Evolutionary conservation across 2,888 invertebrate genomes (phyloP), one percentile per base, ranked within the genome.

Genomic region (Nebria salina): DNA sequence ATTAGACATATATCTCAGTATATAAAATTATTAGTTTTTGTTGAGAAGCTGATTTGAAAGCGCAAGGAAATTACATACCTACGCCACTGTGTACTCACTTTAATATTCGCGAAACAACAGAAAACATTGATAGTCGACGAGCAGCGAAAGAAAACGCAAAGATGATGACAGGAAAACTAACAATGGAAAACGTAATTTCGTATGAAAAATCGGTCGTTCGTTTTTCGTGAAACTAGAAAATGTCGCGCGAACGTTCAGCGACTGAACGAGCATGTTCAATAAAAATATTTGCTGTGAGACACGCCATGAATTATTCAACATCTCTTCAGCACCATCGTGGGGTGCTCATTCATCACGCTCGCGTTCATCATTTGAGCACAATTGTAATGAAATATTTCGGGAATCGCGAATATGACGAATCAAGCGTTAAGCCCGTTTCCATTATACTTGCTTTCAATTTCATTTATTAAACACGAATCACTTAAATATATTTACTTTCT

Each of bases 301-400:
- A 42, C n/a, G 68, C 20, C 68, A 76, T 76, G 70, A 76, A 76
- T 76, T 76, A 78, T 78, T 78, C 78, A 78, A 42, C 41, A 73
- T 15, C 73, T 11, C 41, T 13, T 9, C 13, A 13, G 11, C 25
- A 70, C 34, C 11, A 13, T 70, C 70, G 11, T 26, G 70, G 25
- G 13, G 25, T 54, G 7, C 25, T 70, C 77, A 34, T 26, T 77
- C 77, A 77, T 77, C 77, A 43, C 72, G 70, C 26, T 26, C 75
- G 34, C 76, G 42, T 65, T 25, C 64, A 77, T 42, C 77, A 65
- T 5, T 41, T n/a, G 26, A 5, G 13, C 42, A 68, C 72, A 41
- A 20, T 73, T 42, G 73, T 77, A 78, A 78, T 73, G 78, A 78
- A 78, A 78, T 78, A 73, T 78, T 78, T 73, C 41, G 13, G 41